Evolutionary conservation across 2,113 vertebrate genomes (phyloP).

Genomic region (Festucalex cinctus): DNA sequence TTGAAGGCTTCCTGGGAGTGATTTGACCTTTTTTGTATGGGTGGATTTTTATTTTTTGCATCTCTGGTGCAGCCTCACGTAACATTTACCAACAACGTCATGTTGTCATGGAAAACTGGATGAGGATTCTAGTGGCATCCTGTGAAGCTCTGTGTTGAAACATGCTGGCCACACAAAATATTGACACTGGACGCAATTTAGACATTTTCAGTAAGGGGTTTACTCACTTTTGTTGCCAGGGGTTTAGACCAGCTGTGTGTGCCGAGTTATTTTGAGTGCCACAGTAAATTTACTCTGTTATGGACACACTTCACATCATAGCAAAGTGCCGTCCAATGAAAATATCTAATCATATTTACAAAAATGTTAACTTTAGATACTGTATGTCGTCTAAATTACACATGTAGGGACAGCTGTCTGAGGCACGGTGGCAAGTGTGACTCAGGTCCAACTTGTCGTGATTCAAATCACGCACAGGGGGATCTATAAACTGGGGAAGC

Average conservation of each 20-base stretch:
- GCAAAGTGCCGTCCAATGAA: neutral
- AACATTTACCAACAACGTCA: too few relatives aligned
- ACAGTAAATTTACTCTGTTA: neutral
- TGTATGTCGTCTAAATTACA: too few relatives aligned
- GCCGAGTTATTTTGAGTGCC: neutral
- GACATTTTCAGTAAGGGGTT: neutral
- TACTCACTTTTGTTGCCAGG: neutral
- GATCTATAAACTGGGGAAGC: neutral
- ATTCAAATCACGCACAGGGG: neutral
- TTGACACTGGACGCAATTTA: neutral
- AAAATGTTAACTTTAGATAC: too few relatives aligned
- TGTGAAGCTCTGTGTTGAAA: neutral
- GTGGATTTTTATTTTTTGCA: too few relatives aligned
- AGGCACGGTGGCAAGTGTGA: neutral
- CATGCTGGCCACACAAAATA: too few relatives aligned
- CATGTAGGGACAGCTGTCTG: too few relatives aligned
- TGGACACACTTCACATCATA: neutral
- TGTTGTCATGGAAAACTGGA: too few relatives aligned
- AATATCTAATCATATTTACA: neutral
- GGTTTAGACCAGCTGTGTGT: neutral
- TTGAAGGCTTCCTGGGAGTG: neutral
- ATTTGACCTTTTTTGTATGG: too few relatives aligned
- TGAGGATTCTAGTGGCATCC: neutral
- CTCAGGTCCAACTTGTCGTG: slow-evolving; percentile 1
- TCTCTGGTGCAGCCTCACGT: too few relatives aligned